Base-by-base conservation (phyloP, 2,888 invertebrate species). In the Mellilla xanthometata region DNA sequence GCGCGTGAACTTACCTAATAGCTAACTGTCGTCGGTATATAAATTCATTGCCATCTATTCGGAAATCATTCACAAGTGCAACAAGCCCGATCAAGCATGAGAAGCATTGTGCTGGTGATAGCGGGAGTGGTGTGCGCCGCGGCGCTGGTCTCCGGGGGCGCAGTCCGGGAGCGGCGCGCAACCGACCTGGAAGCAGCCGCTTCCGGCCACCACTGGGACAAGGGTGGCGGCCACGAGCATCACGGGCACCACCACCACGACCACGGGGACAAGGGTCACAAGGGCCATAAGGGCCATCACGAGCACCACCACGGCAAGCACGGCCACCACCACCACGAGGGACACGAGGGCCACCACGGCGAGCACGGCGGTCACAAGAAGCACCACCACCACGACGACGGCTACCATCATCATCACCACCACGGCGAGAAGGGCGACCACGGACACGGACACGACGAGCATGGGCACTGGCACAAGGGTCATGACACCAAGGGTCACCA, bases 401-500 rank as follows among this genome's bases (percentile, higher is more conserved):
- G 93, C 2, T 90, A 93, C 73, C 90, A 92, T 58, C 86, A 88
- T 22, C 91, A 92, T 52, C 91, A 92, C 49, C 90, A 92, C 56
- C 90, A 92, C 54, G 92, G 91, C 0, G 91, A 92, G 45, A 92
- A 93, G 59, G 92, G 92, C 9, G 91, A 92, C 44, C 91, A 92
- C 52, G 92, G 92, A 0, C 78, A 78, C 47, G 77, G 79, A 0
- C 78, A 79, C 45, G 84, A 89, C 23, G 85, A 81, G 51, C 81
- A 81, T 54, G 95, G 95, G 6, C 91, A 92, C 62, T 95, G 92
- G 81, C 94, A 94, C 62, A 95, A 95, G 70, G 95, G 95, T 0
- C 95, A 95, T 81, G 93, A 93, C 74, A 95, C 95, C 52, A 94
- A 95, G 70, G 95, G 95, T 53, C 94, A 95, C 60, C 95, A 95